These are phyloP conservation scores for Halcyon badia DNA, from an alignment of 2,797 vertebrate genomes.

Conservation along the genomic window DNA sequence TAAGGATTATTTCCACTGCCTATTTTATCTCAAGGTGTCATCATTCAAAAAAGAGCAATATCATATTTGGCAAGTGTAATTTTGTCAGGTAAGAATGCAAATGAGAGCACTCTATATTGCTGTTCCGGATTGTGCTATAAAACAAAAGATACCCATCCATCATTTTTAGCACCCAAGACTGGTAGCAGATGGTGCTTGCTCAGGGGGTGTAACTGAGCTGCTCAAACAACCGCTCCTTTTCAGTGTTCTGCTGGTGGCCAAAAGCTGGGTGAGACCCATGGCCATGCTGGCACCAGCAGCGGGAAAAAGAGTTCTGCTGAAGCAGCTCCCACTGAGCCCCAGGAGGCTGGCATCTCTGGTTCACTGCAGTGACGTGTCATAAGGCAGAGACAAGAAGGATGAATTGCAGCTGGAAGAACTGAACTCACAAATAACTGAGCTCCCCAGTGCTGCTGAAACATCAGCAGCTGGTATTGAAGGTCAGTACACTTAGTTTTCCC, in stretches of 20 bases:
- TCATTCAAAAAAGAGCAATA: neutral
- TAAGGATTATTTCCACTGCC: neutral
- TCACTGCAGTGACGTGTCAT: neutral
- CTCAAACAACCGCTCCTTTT: neutral
- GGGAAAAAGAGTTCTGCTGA: neutral
- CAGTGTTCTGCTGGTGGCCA: neutral
- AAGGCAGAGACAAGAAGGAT: neutral
- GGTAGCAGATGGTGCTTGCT: slow-evolving; percentile 1
- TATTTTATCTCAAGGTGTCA: neutral
- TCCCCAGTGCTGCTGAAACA: neutral
- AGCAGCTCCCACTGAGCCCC: neutral
- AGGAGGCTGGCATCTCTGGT: neutral
- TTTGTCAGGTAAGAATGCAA: slow-evolving; percentile 39
- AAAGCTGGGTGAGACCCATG: neutral
- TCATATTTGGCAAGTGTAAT: slow-evolving; percentile 15
- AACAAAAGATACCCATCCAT: neutral
- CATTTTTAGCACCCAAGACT: neutral
- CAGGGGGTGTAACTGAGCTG: neutral
- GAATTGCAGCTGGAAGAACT: neutral
- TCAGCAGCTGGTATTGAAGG: neutral
- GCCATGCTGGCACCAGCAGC: neutral
- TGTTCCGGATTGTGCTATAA: neutral
- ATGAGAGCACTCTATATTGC: neutral
- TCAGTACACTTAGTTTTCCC: neutral
- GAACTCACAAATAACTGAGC: neutral